Evolutionary conservation across 2,888 invertebrate genomes (phyloP).

Genomic region (Acleris holmiana): DNA sequence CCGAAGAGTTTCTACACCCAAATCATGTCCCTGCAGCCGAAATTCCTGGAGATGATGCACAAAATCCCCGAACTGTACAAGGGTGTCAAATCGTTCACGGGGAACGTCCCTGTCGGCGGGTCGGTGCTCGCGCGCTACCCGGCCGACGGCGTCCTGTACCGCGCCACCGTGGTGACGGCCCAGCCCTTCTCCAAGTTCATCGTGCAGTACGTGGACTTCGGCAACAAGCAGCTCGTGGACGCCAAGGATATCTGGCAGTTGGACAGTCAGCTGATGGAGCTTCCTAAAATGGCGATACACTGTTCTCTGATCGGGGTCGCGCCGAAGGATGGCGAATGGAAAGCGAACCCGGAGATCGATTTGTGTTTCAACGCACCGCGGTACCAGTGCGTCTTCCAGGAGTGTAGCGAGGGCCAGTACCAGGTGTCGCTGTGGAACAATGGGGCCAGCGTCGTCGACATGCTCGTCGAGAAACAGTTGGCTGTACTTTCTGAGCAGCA

Average conservation of each 20-base stretch:
- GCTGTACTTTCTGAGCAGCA: slow-evolving; percentile 69
- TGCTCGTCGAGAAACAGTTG: slow-evolving; percentile 77
- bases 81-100: slow-evolving; percentile 71
- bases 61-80: slow-evolving; percentile 88
- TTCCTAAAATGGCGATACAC: slow-evolving; percentile 89
- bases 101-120: slow-evolving; percentile 82
- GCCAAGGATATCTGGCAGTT: slow-evolving; percentile 88
- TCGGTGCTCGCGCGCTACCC: slow-evolving; percentile 88
- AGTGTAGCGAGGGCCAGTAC: slow-evolving; percentile 71
- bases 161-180: slow-evolving; percentile 86
- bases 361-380: slow-evolving; percentile 86
- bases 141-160: slow-evolving; percentile 88
- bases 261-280: slow-evolving; percentile 85
- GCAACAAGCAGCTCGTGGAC: slow-evolving; percentile 87
- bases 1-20: slow-evolving; percentile 90
- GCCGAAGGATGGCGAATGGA: slow-evolving; percentile 85
- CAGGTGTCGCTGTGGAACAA: slow-evolving; percentile 77
- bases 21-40: slow-evolving; percentile 72
- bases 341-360: slow-evolving; percentile 79
- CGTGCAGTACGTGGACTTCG: slow-evolving; percentile 91
- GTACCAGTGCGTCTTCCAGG: slow-evolving; percentile 85
- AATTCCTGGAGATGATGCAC: slow-evolving; percentile 88
- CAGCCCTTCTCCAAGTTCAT: slow-evolving; percentile 85
- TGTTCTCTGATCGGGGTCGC: slow-evolving; percentile 87
- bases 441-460: slow-evolving; percentile 75